Evolutionary conservation across 1,140 invertebrate genomes (phyloP).

Genomic region (Diorhabda elongata): DNA sequence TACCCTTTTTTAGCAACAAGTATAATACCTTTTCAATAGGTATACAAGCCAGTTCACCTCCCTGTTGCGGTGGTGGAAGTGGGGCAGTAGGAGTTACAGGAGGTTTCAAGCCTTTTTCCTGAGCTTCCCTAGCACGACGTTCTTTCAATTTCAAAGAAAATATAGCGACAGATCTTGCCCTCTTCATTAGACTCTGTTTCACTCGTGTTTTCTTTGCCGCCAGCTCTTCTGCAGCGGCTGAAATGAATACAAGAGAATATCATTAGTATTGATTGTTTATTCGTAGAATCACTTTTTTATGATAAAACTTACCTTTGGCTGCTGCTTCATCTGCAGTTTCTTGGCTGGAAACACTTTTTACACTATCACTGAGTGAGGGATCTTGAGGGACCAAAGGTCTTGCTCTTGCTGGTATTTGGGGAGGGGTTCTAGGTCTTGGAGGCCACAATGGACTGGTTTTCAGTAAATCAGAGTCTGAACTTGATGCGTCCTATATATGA

Average conservation of each 20-base stretch:
- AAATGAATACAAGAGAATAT: slow-evolving; percentile 13
- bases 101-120: slow-evolving; percentile 53
- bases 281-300: too few relatives aligned
- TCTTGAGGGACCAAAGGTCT: slow-evolving; percentile 33
- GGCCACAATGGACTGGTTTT: slow-evolving; percentile 48
- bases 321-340: slow-evolving; percentile 50
- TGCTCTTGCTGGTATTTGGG: slow-evolving; percentile 28
- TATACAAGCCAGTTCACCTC: slow-evolving; percentile 74
- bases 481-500: slow-evolving; percentile 48
- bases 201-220: slow-evolving; percentile 66
- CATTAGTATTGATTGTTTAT: too few relatives aligned
- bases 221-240: slow-evolving; percentile 52
- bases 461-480: slow-evolving; percentile 58
- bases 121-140: slow-evolving; percentile 67
- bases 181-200: slow-evolving; percentile 70
- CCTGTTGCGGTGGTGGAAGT: slow-evolving; percentile 60
- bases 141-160: slow-evolving; percentile 76
- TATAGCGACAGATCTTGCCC: slow-evolving; percentile 74
- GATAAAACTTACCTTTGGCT: slow-evolving; percentile 32
- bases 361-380: slow-evolving; percentile 51
- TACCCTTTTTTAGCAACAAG: background rate
- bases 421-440: slow-evolving; percentile 39
- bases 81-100: slow-evolving; percentile 46
- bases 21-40: slow-evolving; percentile 65
- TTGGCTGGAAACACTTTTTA: slow-evolving; percentile 54